Evolutionary conservation across 2,113 vertebrate genomes (phyloP).

Genomic region (Lagopus leucura): DNA sequence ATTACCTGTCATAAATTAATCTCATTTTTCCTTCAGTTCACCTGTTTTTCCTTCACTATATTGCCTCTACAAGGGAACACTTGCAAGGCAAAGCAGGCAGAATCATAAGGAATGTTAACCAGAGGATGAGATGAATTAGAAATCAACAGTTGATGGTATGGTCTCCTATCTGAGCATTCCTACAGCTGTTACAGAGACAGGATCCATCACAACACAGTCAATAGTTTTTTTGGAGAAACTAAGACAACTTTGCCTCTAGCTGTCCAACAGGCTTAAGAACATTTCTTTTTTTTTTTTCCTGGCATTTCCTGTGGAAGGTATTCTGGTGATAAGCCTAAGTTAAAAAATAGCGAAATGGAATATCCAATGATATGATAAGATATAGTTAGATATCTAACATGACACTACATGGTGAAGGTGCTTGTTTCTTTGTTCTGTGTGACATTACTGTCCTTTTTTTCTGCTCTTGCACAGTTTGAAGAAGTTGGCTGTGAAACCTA

Average conservation of each 20-base stretch:
- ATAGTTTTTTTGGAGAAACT: background rate
- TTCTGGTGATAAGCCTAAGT: background rate
- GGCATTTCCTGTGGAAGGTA: background rate
- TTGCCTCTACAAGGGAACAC: background rate
- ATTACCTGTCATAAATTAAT: background rate
- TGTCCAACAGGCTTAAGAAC: background rate
- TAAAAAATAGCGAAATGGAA: background rate
- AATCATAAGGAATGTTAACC: background rate
- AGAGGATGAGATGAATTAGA: background rate
- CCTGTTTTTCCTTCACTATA: accelerated
- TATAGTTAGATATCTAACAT: background rate
- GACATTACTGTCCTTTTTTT: background rate
- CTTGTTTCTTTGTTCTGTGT: background rate
- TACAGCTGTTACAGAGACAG: background rate
- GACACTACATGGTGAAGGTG: background rate
- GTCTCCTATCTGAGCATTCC: background rate
- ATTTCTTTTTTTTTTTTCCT: background rate
- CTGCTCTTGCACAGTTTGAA: background rate
- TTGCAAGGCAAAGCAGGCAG: background rate
- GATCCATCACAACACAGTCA: background rate
- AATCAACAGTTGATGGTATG: background rate
- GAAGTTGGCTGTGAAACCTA: background rate
- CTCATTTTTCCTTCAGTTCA: background rate
- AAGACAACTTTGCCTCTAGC: background rate
- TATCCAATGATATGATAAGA: background rate